Evolutionary conservation across 1,140 invertebrate species (phyloP).

Genomic region (Zaprionus gabonicus): DNA sequence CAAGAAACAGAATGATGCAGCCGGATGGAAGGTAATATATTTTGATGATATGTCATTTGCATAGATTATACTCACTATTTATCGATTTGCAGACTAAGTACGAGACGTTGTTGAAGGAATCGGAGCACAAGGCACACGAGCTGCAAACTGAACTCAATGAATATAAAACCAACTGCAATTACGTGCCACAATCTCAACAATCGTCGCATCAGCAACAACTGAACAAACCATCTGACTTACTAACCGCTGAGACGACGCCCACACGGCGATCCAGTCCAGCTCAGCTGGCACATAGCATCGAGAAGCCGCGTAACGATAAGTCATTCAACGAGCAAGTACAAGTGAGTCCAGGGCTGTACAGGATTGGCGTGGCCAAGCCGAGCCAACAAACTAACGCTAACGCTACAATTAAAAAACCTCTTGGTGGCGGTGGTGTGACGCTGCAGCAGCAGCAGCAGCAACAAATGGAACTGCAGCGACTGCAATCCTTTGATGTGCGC

Average conservation of each 20-base stretch:
- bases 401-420: conserved; percentile 48
- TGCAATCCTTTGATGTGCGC: conserved; percentile 48
- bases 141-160: conserved; percentile 58
- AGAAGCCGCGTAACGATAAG: conserved; percentile 73
- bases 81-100: conserved; percentile 63
- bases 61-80: neutral
- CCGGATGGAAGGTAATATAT: conserved; percentile 70
- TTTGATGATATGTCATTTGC: neutral
- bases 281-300: conserved; percentile 58
- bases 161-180: conserved; percentile 64
- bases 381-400: conserved; percentile 57
- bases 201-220: conserved; percentile 46
- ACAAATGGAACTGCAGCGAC: conserved; percentile 25
- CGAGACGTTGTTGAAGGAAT: conserved; percentile 46
- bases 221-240: conserved; percentile 47
- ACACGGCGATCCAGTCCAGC: conserved; percentile 42
- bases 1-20: conserved; percentile 66
- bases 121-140: conserved; percentile 57
- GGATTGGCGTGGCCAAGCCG: conserved; percentile 67
- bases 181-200: conserved; percentile 52
- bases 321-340: conserved; percentile 78
- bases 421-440: conserved; percentile 48
- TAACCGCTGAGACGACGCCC: conserved; percentile 31
- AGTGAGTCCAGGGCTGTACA: conserved; percentile 83
- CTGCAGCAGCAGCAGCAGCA: conserved; percentile 16